These are phyloP conservation scores for Chaunax sp. DNA, from an alignment of 2,797 vertebrate species.

Conservation along the genomic window DNA sequence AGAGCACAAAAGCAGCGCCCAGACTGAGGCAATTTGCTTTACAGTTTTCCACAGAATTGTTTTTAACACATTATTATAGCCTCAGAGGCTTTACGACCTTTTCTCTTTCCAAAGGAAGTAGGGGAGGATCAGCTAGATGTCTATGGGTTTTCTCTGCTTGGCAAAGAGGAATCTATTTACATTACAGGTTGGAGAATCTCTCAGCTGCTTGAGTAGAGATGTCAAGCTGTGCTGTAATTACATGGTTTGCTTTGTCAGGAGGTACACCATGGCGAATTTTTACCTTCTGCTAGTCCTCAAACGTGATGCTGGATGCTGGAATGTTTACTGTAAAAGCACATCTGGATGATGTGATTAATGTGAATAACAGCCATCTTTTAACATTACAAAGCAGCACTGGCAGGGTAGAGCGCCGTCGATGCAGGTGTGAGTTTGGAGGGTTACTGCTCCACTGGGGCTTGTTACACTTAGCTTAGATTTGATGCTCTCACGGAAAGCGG, in stretches of 20 bases:
- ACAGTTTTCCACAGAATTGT: conserved; percentile 36
- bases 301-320: conserved; percentile 32
- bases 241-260: conserved; percentile 16
- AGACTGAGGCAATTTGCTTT: conserved; percentile 20
- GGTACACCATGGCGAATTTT: conserved; percentile 15
- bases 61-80: conserved; percentile 61
- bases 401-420: conserved; percentile 38
- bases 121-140: conserved; percentile 22
- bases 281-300: conserved; percentile 24
- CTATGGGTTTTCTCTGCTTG: conserved; percentile 6
- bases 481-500: conserved; percentile 69
- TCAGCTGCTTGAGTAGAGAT: conserved; percentile 21
- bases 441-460: conserved; percentile 69
- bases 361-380: conserved; percentile 67
- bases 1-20: conserved; percentile 17
- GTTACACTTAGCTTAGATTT: conserved; percentile 63
- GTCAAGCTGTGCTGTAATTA: conserved; percentile 30
- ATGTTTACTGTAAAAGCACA: conserved; percentile 66
- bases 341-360: conserved; percentile 75
- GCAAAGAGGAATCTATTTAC: conserved; percentile 24
- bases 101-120: conserved; percentile 8
- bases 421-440: conserved; percentile 75
- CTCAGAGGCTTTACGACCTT: conserved; percentile 40
- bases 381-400: conserved; percentile 48
- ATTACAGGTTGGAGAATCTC: conserved; percentile 26